These are phyloP conservation scores for Phainopepla nitens DNA, from an alignment of 2,113 vertebrate species.

Conservation along the genomic window DNA sequence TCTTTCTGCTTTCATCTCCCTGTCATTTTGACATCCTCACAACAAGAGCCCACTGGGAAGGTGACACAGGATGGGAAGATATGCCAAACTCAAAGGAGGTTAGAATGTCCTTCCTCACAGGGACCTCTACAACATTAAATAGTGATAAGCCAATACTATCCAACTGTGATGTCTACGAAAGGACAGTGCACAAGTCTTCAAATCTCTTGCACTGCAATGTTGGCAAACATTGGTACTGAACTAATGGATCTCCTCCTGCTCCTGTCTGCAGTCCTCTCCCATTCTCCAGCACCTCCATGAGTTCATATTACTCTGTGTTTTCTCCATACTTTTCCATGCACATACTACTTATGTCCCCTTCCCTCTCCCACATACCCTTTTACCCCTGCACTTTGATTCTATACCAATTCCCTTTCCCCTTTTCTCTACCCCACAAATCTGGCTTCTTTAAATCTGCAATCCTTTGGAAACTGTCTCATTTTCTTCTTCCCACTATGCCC, in stretches of 20 bases:
- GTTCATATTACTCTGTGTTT: neutral
- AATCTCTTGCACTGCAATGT: neutral
- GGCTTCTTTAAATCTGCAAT: neutral
- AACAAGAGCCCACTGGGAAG: neutral
- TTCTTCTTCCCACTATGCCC: neutral
- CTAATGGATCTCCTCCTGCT: neutral
- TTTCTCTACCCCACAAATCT: neutral
- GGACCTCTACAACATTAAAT: neutral
- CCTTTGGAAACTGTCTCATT: neutral
- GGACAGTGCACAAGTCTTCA: neutral
- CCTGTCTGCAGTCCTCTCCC: neutral
- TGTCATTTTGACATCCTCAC: neutral
- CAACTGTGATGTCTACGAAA: neutral
- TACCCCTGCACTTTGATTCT: neutral
- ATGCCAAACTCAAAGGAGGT: neutral
- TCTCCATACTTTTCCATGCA: neutral
- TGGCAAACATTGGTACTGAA: neutral
- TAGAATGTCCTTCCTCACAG: neutral
- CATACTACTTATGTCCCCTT: neutral
- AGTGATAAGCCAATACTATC: neutral
- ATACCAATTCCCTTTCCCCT: neutral
- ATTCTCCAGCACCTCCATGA: neutral
- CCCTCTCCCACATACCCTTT: neutral
- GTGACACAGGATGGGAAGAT: neutral
- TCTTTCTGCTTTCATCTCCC: neutral